Evolutionary conservation across 2,888 invertebrate genomes (phyloP).

Genomic region (Falcaria lacertinaria): DNA sequence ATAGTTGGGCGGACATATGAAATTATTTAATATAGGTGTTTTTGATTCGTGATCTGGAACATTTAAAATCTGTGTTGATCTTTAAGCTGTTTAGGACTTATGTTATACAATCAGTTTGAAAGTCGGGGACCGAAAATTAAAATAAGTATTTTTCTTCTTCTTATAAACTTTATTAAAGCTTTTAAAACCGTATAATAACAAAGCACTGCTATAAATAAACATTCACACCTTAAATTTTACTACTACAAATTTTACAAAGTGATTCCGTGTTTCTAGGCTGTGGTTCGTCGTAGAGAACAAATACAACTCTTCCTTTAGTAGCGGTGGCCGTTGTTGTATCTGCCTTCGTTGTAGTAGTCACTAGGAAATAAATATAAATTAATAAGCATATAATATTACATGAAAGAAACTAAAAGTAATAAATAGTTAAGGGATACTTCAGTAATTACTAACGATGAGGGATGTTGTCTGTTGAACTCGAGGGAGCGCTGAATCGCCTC

Average conservation of each 20-base stretch:
- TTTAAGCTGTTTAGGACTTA: too few species aligned
- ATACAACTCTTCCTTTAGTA: constrained; percentile 22
- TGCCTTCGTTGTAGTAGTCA: constrained; percentile 38
- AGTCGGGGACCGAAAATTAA: too few species aligned
- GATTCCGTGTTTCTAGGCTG: neutral
- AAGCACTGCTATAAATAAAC: constrained; percentile 28
- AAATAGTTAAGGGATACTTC: too few species aligned
- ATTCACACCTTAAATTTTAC: neutral
- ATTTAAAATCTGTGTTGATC: too few species aligned
- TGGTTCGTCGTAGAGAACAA: constrained; percentile 8
- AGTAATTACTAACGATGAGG: constrained; percentile 50
- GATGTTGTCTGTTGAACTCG: constrained; percentile 54
- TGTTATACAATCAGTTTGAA: too few species aligned
- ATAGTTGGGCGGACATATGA: too few species aligned
- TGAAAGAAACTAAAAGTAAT: too few species aligned
- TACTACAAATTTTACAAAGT: neutral
- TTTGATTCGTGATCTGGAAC: too few species aligned
- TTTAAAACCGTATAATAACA: constrained; percentile 19
- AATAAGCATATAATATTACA: too few species aligned
- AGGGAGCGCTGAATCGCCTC: constrained; percentile 72
- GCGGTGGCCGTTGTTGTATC: constrained; percentile 40
- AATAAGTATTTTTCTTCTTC: too few species aligned
- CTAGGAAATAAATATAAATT: constrained; percentile 27
- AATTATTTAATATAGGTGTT: too few species aligned
- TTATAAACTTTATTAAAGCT: constrained; percentile 29